A percentile compares a stretch with the other conserved stretches of the same genome.
These are phyloP conservation scores for Sebastes melanostomus DNA, from an alignment of 2,797 vertebrate species.

Conservation along the genomic window DNA sequence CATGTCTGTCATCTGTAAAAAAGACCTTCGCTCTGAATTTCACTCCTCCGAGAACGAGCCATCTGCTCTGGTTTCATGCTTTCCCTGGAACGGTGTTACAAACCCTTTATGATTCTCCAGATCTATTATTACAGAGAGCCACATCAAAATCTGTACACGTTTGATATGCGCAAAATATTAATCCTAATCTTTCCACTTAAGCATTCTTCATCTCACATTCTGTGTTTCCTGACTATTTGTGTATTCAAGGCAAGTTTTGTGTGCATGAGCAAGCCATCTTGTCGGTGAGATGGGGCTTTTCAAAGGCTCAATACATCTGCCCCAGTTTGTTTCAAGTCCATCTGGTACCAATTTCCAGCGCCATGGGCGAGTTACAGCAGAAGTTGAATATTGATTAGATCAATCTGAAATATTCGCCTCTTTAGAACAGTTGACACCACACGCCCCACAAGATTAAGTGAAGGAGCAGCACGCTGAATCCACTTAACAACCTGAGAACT, in stretches of 20 bases:
- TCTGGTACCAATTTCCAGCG: conserved; percentile 49
- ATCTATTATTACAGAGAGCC: neutral
- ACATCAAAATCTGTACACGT: neutral
- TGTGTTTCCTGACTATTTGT: conserved; percentile 3
- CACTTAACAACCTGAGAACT: conserved; percentile 38
- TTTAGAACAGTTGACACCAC: conserved; percentile 45
- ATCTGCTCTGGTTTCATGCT: conserved; percentile 1
- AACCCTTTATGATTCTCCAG: neutral
- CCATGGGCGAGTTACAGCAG: conserved; percentile 30
- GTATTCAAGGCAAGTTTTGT: neutral
- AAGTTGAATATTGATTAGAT: conserved; percentile 68
- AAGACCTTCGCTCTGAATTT: conserved; percentile 27
- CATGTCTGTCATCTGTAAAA: conserved; percentile 18
- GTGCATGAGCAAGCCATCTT: conserved; percentile 12
- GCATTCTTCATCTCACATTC: neutral
- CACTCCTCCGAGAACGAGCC: conserved; percentile 6
- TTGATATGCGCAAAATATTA: neutral
- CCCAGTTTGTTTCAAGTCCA: conserved; percentile 54
- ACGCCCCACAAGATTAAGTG: conserved; percentile 48
- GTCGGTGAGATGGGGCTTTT: conserved; percentile 26
- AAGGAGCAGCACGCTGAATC: conserved; percentile 41
- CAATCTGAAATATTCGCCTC: conserved; percentile 60
- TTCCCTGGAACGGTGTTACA: neutral
- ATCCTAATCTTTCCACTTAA: neutral
- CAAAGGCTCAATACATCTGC: conserved; percentile 39